Percentiles rank a stretch among this genome's conserved stretches.
These are phyloP conservation scores for Myripristis jacobus DNA, from an alignment of 2,797 vertebrate species.

Conservation along the genomic window DNA sequence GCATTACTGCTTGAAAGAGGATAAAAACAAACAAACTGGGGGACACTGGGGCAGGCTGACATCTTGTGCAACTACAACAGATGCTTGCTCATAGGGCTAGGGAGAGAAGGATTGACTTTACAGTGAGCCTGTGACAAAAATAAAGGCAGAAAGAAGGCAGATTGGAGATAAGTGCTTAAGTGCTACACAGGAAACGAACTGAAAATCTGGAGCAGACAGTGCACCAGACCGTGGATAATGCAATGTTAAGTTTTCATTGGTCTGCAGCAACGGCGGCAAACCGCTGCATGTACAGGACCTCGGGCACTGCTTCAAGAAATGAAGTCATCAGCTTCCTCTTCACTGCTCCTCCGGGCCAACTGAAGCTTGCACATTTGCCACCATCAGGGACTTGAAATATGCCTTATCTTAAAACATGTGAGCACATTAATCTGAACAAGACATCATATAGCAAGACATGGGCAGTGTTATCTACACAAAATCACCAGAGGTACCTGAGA, in stretches of 20 bases:
- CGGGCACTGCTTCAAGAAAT: slow-evolving; percentile 28
- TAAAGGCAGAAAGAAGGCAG: slow-evolving; percentile 29
- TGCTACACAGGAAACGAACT: slow-evolving; percentile 28
- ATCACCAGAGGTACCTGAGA: neutral
- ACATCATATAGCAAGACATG: neutral
- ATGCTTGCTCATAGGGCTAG: slow-evolving; percentile 35
- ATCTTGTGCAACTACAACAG: slow-evolving; percentile 23
- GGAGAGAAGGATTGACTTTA: slow-evolving; percentile 38
- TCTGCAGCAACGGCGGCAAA: slow-evolving; percentile 39
- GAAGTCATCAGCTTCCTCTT: slow-evolving; percentile 40
- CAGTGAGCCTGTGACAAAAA: slow-evolving; percentile 12
- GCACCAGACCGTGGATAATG: slow-evolving; percentile 64
- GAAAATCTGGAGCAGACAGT: slow-evolving; percentile 57
- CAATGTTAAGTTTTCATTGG: slow-evolving; percentile 41
- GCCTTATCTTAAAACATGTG: no score
- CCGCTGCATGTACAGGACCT: slow-evolving; percentile 34
- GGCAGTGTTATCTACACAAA: no score
- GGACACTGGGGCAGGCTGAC: slow-evolving; percentile 35
- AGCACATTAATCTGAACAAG: no score
- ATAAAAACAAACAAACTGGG: no score
- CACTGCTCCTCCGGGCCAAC: slow-evolving; percentile 26
- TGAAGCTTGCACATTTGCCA: slow-evolving; percentile 19
- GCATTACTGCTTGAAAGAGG: neutral
- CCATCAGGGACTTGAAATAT: neutral
- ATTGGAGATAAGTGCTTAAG: slow-evolving; percentile 37